These are phyloP conservation scores for Stichopus horrens DNA, from an alignment of 53 echinoderm and acorn worm genomes.

Conservation along the genomic window DNA sequence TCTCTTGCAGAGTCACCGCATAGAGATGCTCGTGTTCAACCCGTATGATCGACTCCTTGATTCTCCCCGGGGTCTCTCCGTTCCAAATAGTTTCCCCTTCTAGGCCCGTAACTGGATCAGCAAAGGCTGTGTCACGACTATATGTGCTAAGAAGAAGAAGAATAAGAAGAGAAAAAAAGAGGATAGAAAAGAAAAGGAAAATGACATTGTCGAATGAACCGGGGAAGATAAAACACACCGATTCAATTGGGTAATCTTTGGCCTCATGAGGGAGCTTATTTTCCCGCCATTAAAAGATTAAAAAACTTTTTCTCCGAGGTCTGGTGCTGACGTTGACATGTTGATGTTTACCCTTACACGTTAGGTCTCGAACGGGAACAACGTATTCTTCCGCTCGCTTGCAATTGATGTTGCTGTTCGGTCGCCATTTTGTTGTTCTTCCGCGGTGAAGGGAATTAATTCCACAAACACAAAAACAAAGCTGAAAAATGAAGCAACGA, in stretches of 20 bases:
- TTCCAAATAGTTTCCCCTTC: not conserved
- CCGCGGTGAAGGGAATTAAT: too few species aligned
- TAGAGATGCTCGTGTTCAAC: not conserved
- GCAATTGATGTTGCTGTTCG: too few species aligned
- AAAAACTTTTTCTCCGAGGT: not conserved
- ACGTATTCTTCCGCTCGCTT: too few species aligned
- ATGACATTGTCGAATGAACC: too few species aligned
- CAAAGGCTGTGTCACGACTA: not conserved
- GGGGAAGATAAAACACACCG: not conserved
- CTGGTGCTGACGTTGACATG: not conserved
- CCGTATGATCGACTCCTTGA: not conserved
- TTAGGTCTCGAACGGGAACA: too few species aligned
- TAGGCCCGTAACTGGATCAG: conserved; percentile 1
- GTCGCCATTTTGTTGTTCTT: too few species aligned
- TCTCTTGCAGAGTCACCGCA: not conserved
- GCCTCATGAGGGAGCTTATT: conserved; percentile 1
- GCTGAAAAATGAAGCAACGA: too few species aligned
- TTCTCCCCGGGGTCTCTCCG: not conserved
- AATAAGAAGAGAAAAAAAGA: too few species aligned
- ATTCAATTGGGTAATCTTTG: conserved; percentile 3
- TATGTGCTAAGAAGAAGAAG: too few species aligned
- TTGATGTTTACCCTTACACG: not conserved
- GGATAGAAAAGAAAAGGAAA: too few species aligned
- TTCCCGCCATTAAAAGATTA: not conserved
- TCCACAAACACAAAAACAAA: too few species aligned